Evolutionary conservation across 2,113 vertebrate species (phyloP).

Genomic region (Macheiramphus alcinus): DNA sequence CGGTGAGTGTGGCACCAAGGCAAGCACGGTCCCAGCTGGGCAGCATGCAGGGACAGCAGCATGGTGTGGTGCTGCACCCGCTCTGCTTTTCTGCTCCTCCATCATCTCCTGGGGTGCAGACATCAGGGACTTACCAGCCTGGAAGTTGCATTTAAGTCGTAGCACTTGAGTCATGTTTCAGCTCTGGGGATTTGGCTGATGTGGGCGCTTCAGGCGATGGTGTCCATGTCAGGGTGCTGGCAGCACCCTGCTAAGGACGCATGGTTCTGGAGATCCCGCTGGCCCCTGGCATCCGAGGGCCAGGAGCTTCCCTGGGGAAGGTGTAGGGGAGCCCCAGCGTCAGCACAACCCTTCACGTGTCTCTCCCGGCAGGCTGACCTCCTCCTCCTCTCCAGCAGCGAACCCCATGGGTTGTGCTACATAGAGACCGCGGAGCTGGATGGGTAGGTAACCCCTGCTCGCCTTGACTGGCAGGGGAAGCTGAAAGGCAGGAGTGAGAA

Average conservation of each 20-base stretch:
- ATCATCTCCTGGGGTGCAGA: neutral
- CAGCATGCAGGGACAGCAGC: no score
- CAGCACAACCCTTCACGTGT: neutral
- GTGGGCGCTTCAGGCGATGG: rapidly evolving
- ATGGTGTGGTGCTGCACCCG: rapidly evolving
- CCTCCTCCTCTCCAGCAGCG: conserved; percentile 92
- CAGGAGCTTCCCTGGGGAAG: neutral
- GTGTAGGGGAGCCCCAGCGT: rapidly evolving
- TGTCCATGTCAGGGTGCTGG: neutral
- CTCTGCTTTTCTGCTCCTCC: neutral
- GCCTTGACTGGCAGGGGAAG: rapidly evolving
- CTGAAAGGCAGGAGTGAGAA: neutral
- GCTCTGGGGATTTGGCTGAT: neutral
- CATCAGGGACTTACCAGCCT: neutral
- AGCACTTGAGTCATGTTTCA: neutral
- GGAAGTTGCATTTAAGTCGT: neutral
- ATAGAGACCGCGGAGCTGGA: conserved; percentile 95
- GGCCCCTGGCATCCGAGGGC: neutral
- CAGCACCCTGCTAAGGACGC: rapidly evolving
- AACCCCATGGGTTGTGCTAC: conserved; percentile 95
- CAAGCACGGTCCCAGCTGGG: neutral
- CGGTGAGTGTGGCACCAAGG: conserved; percentile 60
- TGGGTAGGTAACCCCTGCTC: conserved; percentile 72
- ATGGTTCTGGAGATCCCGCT: rapidly evolving
- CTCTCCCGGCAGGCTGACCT: conserved; percentile 84